These are phyloP conservation scores for Pentalonia nigronervosa DNA, from an alignment of 1,140 invertebrate genomes.

Conservation along the genomic window DNA sequence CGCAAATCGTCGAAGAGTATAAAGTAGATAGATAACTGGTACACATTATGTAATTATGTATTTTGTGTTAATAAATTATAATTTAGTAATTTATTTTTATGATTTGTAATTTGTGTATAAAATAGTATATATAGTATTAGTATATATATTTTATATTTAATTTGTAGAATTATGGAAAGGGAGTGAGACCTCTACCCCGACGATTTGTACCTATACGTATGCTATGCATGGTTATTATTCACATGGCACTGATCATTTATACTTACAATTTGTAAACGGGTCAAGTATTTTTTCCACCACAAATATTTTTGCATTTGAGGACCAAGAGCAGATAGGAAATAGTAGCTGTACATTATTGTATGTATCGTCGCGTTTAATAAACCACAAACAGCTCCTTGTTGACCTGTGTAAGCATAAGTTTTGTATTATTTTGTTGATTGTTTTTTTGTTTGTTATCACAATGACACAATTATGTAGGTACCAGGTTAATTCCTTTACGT, in stretches of 20 bases:
- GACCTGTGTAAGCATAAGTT: slow-evolving; percentile 61
- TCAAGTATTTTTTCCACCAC: slow-evolving; percentile 64
- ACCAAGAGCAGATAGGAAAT: slow-evolving; percentile 63
- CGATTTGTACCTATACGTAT: background rate
- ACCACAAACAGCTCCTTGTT: slow-evolving; percentile 67
- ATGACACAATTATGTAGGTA: too few relatives aligned
- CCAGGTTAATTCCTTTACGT: background rate
- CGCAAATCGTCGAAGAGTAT: background rate
- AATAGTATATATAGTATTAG: background rate
- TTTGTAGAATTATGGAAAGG: background rate
- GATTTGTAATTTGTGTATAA: background rate
- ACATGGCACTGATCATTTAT: background rate
- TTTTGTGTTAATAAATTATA: background rate
- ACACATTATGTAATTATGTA: background rate
- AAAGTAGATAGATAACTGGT: background rate
- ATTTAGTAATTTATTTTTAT: background rate
- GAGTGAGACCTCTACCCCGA: background rate
- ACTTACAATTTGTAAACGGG: slow-evolving; percentile 63
- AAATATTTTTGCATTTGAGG: slow-evolving; percentile 63
- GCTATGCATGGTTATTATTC: background rate
- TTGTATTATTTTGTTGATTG: background rate
- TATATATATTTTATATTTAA: background rate
- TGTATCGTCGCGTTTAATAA: slow-evolving; percentile 71
- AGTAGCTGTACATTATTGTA: slow-evolving; percentile 65
- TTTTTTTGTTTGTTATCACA: background rate